Base-by-base conservation (phyloP, 2,888 invertebrate species). In the Catocala fraxini region DNA sequence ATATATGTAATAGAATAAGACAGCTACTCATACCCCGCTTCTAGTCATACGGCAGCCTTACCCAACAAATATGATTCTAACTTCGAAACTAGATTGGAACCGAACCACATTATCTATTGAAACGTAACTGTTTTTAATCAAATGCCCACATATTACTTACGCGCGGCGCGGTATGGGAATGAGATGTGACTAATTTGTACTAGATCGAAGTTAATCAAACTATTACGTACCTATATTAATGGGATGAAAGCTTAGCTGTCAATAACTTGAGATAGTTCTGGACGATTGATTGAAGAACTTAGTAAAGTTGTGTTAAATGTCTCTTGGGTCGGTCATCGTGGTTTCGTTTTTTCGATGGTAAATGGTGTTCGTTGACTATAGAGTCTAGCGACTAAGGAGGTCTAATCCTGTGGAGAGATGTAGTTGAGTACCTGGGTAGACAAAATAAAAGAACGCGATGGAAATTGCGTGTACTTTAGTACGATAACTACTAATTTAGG, bases 1-100 rank as follows among this genome's bases (percentile, higher is more conserved):
- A n/a, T n/a, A n/a, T n/a, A n/a, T n/a, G n/a, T n/a, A n/a, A n/a
- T n/a, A n/a, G n/a, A n/a, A n/a, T n/a, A n/a, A n/a, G n/a, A n/a
- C n/a, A n/a, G n/a, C n/a, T n/a, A n/a, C n/a, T 15, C 15, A 15
- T 15, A 1, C 42, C 12, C 33, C 67, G 69, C 54, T 62, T 6
- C 5, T 55, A 43, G 3, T 39, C n/a, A 15, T 2, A 33, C 63
- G 35, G 43, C 42, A 25, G 33, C 35, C 52, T 56, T 6, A 65
- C 61, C 41, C 35, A 60, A 59, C 57, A 43, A 64, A 64, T 58
- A 63, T 61, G 59, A 68, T 67, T 67, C 53, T 59, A 59, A 67
- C 67, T 59, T 67, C 56, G 13, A 64, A 46, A 63, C 63, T 56
- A 58, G 47, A 60, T 63, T 70, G 42, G 71, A 74, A 67, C 60